Percentiles rank a stretch among this genome's conserved stretches.
Evolutionary conservation across 2,113 vertebrate genomes (phyloP).

Genomic region (Uria aalge): DNA sequence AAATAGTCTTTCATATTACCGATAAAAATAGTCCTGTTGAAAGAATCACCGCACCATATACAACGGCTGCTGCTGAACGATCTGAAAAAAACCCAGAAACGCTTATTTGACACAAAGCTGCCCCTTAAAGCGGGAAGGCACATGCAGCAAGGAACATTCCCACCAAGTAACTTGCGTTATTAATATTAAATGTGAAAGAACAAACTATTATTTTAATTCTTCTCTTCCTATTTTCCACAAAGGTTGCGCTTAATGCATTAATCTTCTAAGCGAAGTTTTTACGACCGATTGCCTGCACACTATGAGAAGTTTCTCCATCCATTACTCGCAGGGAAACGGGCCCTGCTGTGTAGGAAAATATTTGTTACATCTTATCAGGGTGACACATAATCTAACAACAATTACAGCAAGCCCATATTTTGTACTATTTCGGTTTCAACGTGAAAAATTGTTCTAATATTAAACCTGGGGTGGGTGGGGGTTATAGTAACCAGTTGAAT

Average conservation of each 20-base stretch:
- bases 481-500: conserved; percentile 58
- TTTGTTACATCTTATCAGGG: conserved; percentile 87
- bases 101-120: neutral
- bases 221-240: conserved; percentile 55
- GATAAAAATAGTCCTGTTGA: conserved; percentile 52
- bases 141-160: neutral
- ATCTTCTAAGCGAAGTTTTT: conserved; percentile 81
- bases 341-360: conserved; percentile 74
- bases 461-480: conserved; percentile 64
- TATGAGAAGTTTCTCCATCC: conserved; percentile 82
- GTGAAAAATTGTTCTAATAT: conserved; percentile 77
- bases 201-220: conserved; percentile 70
- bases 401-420: conserved; percentile 83
- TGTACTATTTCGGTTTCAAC: conserved; percentile 74
- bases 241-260: conserved; percentile 73
- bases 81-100: neutral
- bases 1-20: conserved; percentile 48
- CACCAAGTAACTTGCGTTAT: neutral
- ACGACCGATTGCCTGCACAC: conserved; percentile 73
- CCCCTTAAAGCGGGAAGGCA: neutral
- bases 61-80: neutral
- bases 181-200: conserved; percentile 54
- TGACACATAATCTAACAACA: conserved; percentile 87
- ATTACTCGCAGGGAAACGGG: conserved; percentile 75
- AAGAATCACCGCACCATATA: neutral